phyloP scores from a whole-genome alignment of 2,888 invertebrate genomes.

The Orthonychiurus folsomi region DNA sequence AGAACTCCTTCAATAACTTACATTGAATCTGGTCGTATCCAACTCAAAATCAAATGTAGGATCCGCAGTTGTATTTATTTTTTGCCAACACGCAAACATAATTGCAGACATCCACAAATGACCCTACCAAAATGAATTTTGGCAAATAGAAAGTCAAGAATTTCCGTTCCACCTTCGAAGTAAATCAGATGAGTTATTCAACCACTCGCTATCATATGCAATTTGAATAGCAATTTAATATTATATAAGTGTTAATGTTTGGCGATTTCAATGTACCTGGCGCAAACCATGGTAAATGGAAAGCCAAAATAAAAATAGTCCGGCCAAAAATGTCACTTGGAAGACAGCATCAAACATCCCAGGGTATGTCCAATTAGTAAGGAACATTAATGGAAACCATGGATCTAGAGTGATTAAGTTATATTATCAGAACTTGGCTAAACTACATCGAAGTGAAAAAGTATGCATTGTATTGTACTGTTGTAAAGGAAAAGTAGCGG shows the following conservation, averaged over 20 bases:
- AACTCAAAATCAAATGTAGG: conserved; percentile 86
- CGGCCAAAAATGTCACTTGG: conserved; percentile 80
- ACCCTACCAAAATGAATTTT: conserved; percentile 74
- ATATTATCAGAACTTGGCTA: not conserved
- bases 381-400: conserved; percentile 79
- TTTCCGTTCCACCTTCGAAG: conserved; percentile 79
- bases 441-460: not conserved
- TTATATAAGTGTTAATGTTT: no score
- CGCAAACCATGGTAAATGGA: conserved; percentile 90
- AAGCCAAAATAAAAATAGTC: conserved; percentile 85
- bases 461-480: conserved; percentile 57
- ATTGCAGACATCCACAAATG: conserved; percentile 80
- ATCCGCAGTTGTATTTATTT: conserved; percentile 75
- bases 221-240: not conserved
- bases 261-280: no score
- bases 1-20: conserved; percentile 46
- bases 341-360: conserved; percentile 84
- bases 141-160: conserved; percentile 81
- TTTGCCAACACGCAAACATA: conserved; percentile 80
- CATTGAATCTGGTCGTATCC: conserved; percentile 72
- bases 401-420: conserved; percentile 60
- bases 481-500: conserved; percentile 82
- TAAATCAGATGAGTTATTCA: no score
- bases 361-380: conserved; percentile 80
- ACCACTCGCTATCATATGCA: no score